phyloP scores from a whole-genome alignment of 1,140 invertebrate species.

The Drosophila subpulchrella region DNA sequence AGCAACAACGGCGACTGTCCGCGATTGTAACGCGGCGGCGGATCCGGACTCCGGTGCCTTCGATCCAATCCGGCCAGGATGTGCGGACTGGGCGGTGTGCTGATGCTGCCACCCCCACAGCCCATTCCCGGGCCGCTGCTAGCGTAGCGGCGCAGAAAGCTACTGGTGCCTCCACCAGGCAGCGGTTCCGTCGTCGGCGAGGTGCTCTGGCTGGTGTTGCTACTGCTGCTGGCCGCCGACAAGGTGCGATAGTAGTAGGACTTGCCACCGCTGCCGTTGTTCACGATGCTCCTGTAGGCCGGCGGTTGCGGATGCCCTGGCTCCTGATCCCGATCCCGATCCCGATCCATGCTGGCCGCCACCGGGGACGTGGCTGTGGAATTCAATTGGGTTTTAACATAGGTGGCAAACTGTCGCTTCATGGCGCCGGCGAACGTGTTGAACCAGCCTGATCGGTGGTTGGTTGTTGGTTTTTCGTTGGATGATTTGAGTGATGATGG shows the following conservation, averaged over 20 bases:
- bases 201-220: conserved; percentile 74
- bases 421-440: conserved; percentile 87
- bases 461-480: conserved; percentile 8
- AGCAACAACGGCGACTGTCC: conserved; percentile 87
- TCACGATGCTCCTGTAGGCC: conserved; percentile 55
- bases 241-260: conserved; percentile 75
- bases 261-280: conserved; percentile 40
- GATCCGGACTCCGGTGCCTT: conserved; percentile 87
- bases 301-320: conserved; percentile 64
- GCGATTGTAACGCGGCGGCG: conserved; percentile 88
- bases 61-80: conserved; percentile 73
- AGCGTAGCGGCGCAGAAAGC: conserved; percentile 43
- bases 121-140: conserved; percentile 5
- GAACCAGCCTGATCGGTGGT: conserved; percentile 86
- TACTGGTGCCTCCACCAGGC: conserved; percentile 26
- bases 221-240: conserved; percentile 72
- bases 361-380: conserved; percentile 73
- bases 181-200: conserved; percentile 70
- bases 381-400: conserved; percentile 89
- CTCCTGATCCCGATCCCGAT: conserved; percentile 34
- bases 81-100: conserved; percentile 68
- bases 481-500: conserved; percentile 22
- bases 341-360: conserved; percentile 64
- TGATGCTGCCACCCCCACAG: conserved; percentile 41
- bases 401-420: conserved; percentile 90